A percentile compares a stretch with the other conserved stretches of the same genome.
Evolutionary conservation across 2,888 invertebrate genomes (phyloP).

Genomic region (Eupithecia insigniata): DNA sequence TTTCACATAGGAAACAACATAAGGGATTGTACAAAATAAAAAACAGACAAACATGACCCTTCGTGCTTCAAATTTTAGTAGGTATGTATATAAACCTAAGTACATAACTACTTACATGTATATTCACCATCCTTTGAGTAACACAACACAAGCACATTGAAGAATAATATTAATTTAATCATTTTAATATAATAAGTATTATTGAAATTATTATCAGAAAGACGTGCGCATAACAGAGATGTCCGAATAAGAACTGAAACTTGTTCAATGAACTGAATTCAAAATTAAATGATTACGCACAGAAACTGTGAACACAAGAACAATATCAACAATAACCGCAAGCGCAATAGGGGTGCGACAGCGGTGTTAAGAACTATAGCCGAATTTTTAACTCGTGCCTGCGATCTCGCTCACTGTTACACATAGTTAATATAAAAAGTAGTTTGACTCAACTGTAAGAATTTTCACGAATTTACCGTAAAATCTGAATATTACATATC

Average conservation of each 20-base stretch:
- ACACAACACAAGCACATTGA: conserved; percentile 1
- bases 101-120: background rate
- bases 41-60: no score
- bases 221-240: background rate
- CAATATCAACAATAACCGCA: no score
- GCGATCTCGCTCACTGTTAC: no score
- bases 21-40: no score
- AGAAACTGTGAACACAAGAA: conserved; percentile 3
- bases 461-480: no score
- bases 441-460: no score
- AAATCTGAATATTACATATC: no score
- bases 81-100: background rate
- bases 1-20: no score
- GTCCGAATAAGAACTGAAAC: background rate
- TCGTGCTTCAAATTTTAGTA: background rate
- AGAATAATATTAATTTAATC: background rate
- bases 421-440: no score
- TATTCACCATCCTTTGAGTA: conserved; percentile 16
- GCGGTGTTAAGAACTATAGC: background rate
- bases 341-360: no score
- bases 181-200: background rate
- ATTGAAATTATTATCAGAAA: background rate
- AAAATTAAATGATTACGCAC: background rate
- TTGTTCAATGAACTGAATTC: background rate
- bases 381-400: no score